These are phyloP conservation scores for Manacus vitellinus DNA, from an alignment of 2,113 vertebrate species.

Conservation along the genomic window DNA sequence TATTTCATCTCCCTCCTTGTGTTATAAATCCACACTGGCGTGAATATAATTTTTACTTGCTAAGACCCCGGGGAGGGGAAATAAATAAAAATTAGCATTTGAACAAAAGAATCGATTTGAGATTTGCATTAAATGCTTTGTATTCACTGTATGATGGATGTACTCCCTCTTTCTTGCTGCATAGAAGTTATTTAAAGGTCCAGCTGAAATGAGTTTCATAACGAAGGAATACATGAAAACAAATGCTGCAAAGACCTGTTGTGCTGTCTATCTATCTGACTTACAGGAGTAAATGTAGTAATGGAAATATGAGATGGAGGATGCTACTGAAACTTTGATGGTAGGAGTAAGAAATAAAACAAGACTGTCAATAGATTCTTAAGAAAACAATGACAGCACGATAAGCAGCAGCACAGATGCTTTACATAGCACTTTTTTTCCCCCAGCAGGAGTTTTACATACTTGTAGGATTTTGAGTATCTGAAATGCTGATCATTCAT, in stretches of 20 bases:
- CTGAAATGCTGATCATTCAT: background rate
- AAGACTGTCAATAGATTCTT: background rate
- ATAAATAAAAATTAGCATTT: conserved; percentile 67
- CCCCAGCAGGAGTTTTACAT: background rate
- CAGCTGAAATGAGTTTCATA: conserved; percentile 3
- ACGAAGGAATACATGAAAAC: conserved; percentile 29
- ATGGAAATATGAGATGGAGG: background rate
- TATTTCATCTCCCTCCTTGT: conserved; percentile 28
- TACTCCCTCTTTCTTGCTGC: background rate
- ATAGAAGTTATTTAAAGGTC: conserved; percentile 35
- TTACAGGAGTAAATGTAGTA: background rate
- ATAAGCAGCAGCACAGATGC: background rate
- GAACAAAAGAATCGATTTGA: conserved; percentile 25
- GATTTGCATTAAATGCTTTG: conserved; percentile 25
- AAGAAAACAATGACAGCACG: background rate
- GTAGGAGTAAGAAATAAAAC: background rate
- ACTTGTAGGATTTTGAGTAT: background rate
- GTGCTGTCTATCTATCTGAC: background rate
- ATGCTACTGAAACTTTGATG: background rate
- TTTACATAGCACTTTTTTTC: background rate
- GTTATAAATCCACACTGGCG: conserved; percentile 38
- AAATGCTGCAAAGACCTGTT: background rate
- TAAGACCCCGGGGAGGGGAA: background rate
- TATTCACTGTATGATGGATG: conserved; percentile 41
- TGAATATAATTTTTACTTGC: conserved; percentile 41